Conservation (phyloP, 2,888 invertebrate genomes). For the Nebria brevicollis region DNA sequence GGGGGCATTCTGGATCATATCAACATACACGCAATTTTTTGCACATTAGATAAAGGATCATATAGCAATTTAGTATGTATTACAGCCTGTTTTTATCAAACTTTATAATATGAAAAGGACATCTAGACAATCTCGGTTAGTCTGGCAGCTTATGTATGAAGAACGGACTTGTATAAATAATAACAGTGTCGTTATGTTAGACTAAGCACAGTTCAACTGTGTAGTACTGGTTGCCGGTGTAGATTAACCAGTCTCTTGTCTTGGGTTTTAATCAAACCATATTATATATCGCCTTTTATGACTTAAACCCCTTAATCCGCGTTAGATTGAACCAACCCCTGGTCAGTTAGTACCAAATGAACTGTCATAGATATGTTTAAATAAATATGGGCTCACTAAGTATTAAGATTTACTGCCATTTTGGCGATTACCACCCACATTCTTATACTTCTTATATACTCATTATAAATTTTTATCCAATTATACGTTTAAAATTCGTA, state of each 20-base stretch:
- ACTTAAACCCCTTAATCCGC: neutral
- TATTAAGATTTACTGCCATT: too few relatives aligned
- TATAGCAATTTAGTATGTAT: neutral
- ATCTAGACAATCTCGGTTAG: neutral
- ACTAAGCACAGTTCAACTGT: conserved; percentile 4
- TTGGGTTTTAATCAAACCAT: conserved; percentile 15
- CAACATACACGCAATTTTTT: neutral
- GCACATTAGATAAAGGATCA: neutral
- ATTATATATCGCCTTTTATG: conserved; percentile 14
- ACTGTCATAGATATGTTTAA: neutral
- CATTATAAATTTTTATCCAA: too few relatives aligned
- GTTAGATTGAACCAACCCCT: conserved; percentile 5
- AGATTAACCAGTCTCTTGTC: conserved; percentile 10
- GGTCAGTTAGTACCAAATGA: neutral
- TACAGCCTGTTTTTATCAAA: neutral
- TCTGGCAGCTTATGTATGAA: neutral
- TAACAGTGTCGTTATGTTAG: neutral
- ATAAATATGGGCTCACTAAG: neutral
- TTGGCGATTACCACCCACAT: too few relatives aligned
- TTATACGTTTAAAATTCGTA: too few relatives aligned
- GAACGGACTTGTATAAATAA: neutral
- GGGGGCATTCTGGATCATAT: neutral
- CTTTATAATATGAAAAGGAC: neutral
- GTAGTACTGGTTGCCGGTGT: conserved; percentile 7
- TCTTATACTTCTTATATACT: too few relatives aligned